These are phyloP conservation scores for Stomatorhinus ivindoensis DNA, from an alignment of 2,113 vertebrate genomes.

Conservation along the genomic window DNA sequence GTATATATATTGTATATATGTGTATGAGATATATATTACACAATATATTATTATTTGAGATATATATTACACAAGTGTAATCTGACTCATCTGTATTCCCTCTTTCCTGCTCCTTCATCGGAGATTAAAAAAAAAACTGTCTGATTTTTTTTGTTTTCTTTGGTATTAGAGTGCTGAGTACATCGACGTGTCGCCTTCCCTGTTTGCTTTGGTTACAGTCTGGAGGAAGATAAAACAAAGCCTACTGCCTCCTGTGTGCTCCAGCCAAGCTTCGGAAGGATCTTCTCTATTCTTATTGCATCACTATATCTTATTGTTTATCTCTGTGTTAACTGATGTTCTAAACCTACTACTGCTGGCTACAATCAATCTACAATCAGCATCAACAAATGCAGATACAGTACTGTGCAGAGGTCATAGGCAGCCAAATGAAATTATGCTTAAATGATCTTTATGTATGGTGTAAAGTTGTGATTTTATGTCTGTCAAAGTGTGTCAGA, in stretches of 20 bases:
- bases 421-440: not conserved
- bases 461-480: not conserved
- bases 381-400: not conserved
- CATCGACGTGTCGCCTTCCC: not conserved
- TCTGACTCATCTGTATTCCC: not conserved
- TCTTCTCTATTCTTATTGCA: not conserved
- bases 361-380: not conserved
- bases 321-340: not conserved
- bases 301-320: not conserved
- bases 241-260: not conserved
- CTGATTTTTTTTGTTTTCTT: not conserved
- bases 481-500: not conserved
- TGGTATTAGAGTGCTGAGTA: not conserved
- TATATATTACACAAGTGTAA: not conserved
- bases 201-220: slow-evolving; percentile 6
- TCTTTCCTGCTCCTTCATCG: not conserved
- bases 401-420: not conserved
- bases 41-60: not conserved
- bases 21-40: not conserved
- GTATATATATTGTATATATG: not conserved
- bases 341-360: not conserved
- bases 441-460: not conserved
- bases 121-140: not conserved
- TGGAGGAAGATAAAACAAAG: not conserved
- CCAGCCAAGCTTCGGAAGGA: not conserved